Conservation (phyloP, 53 echinoderm and acorn worm genomes). For the Crossaster papposus region DNA sequence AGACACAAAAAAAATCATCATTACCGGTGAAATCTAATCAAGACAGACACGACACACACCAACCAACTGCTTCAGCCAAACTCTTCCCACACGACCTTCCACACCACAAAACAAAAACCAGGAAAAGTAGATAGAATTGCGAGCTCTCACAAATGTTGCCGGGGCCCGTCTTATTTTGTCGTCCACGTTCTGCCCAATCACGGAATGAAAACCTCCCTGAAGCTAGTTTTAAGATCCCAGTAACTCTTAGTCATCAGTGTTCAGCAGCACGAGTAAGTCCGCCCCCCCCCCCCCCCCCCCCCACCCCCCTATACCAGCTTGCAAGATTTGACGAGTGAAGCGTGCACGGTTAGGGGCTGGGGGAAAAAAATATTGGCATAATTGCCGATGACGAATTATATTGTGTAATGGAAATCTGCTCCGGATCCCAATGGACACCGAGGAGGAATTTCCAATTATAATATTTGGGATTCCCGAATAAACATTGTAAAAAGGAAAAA, state of each 20-base stretch:
- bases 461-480: slow-evolving; percentile 13
- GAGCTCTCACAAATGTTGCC: not conserved
- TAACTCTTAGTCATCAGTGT: slow-evolving; percentile 49
- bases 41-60: slow-evolving; percentile 1
- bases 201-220: slow-evolving; percentile 27
- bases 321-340: slow-evolving; percentile 40
- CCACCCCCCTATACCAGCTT: not conserved
- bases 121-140: not conserved
- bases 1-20: not conserved
- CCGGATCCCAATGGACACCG: not conserved
- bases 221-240: not conserved
- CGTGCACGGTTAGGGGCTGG: slow-evolving; percentile 11
- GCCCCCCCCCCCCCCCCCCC: too few relatives aligned
- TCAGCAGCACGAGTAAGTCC: too few relatives aligned
- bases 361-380: slow-evolving; percentile 29
- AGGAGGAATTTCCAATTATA: slow-evolving; percentile 25
- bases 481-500: not conserved
- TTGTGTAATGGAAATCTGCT: slow-evolving; percentile 43
- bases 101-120: not conserved
- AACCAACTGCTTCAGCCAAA: not conserved
- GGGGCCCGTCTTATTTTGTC: slow-evolving; percentile 18
- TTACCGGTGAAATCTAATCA: not conserved
- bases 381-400: slow-evolving; percentile 36
- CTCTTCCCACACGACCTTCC: not conserved
- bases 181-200: slow-evolving; percentile 27